Base-by-base conservation (phyloP, 2,888 invertebrate genomes). In the Rhaphigaster nebulosa region DNA sequence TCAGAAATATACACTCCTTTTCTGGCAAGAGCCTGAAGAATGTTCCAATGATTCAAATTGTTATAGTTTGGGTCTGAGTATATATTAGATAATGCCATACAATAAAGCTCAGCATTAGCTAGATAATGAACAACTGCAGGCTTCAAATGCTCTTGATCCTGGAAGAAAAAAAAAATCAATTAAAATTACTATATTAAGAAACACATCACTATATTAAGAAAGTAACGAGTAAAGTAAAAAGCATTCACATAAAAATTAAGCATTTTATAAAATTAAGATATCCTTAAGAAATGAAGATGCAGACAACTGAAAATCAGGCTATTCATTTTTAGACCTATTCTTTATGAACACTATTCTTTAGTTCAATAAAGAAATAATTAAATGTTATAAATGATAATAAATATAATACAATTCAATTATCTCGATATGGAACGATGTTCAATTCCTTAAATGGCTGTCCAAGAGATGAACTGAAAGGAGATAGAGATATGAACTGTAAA, bases 61-160 rank as follows among this genome's bases (percentile, higher is more conserved):
- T 98, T 97, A 95, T 98, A 98, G 95, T 98, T 98, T 92, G 98
- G 98, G 95, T 99, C 98, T 92, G 98, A 97, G 95, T 98, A 99
- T 95, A 99, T 97, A 95, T 98, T 98, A 93, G 97, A 97, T 94
- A 99, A 95, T 91, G 98, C 98, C 94, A 97, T 95, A 94, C 98
- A 98, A 95, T 98, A 99, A 92, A 99, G 95, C 94, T 98, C 98
- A 92, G 98, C 98, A 95, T 97, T 98, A 93, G 98, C 98, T 93
- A 99, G 95, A 90, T 97, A 96, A 93, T 98, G 98, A 92, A 97
- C 96, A 93, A 99, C 97, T 93, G 97, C 97, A 90, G 98, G 99
- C 94, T 98, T 98, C 93, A 99, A 95, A 94, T 98, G 98, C 94
- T 98, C 98, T 94, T 97, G 97, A 93, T 98, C 97, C 97, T 98